Percentiles rank a stretch among this genome's conserved stretches.
These are phyloP conservation scores for Marasmarcha lunaedactyla DNA, from an alignment of 2,888 invertebrate genomes.

Conservation along the genomic window DNA sequence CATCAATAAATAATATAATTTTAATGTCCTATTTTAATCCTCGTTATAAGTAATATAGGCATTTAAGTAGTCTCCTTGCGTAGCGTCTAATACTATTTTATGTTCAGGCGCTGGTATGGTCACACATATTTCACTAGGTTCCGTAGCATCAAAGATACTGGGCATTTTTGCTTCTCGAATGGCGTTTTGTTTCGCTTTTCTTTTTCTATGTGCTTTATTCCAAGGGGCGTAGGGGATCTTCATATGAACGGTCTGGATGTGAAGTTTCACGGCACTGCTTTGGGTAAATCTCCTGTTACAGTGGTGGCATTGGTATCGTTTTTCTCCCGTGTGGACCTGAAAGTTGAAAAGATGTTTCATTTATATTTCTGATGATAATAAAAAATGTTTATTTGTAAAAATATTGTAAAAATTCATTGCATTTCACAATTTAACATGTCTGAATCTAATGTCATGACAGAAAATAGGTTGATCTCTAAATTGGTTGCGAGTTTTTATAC, in stretches of 20 bases:
- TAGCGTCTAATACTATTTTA: conserved; percentile 33
- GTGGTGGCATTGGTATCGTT: conserved; percentile 54
- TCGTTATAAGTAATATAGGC: conserved; percentile 47
- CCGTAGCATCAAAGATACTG: conserved; percentile 8
- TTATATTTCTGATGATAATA: too few species aligned
- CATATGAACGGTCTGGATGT: conserved; percentile 59
- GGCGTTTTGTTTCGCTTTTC: conserved; percentile 10
- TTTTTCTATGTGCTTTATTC: conserved; percentile 57
- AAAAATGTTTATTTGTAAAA: too few species aligned
- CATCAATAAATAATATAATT: too few species aligned
- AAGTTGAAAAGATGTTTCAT: conserved; percentile 1
- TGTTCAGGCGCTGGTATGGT: conserved; percentile 13
- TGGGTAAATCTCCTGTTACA: conserved; percentile 59
- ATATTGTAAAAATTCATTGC: too few species aligned
- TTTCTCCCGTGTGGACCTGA: conserved; percentile 60
- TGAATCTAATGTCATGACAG: too few species aligned
- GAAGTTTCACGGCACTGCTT: conserved; percentile 56
- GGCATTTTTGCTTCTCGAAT: not conserved
- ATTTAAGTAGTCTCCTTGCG: conserved; percentile 39
- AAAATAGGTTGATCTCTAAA: too few species aligned
- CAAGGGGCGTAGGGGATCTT: conserved; percentile 63
- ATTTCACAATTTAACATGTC: too few species aligned
- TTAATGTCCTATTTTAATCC: too few species aligned
- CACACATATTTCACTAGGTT: conserved; percentile 7
- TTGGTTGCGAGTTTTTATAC: too few species aligned